phyloP scores from a whole-genome alignment of 2,797 vertebrate species.

The Onychomys arenicola region DNA sequence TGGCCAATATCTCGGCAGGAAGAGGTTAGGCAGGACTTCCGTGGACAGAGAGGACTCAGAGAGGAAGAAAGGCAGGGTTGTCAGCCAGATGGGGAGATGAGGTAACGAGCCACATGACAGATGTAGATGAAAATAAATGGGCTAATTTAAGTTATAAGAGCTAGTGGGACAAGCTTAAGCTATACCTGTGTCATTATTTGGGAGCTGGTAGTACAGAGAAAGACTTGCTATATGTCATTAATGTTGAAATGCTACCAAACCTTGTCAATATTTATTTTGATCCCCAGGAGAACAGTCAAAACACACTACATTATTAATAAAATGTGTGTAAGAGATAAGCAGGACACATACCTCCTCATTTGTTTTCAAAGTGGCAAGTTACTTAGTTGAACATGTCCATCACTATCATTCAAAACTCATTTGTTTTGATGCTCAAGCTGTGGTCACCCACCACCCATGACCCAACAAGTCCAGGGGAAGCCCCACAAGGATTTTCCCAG shows the following conservation, averaged over 20 bases:
- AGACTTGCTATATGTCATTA: neutral
- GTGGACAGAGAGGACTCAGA: neutral
- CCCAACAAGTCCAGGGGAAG: neutral
- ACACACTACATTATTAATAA: conserved; percentile 57
- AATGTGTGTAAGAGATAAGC: conserved; percentile 40
- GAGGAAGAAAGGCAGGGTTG: neutral
- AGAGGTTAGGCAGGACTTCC: neutral
- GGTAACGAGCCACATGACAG: neutral
- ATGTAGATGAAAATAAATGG: neutral
- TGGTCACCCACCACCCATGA: neutral
- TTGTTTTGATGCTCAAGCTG: neutral
- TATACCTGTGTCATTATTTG: neutral
- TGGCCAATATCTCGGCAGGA: neutral
- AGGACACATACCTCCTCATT: neutral
- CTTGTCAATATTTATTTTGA: conserved; percentile 3
- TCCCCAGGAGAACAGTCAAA: conserved; percentile 5
- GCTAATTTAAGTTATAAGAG: neutral
- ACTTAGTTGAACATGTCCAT: conserved; percentile 41
- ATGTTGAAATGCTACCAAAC: conserved; percentile 56
- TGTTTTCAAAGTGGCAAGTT: conserved; percentile 31
- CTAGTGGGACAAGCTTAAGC: neutral
- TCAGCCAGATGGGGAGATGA: neutral
- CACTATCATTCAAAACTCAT: neutral
- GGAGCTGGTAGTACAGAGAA: neutral
- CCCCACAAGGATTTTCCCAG: neutral